Conservation (phyloP, 2,113 vertebrate species). For the Cololabis saira region DNA sequence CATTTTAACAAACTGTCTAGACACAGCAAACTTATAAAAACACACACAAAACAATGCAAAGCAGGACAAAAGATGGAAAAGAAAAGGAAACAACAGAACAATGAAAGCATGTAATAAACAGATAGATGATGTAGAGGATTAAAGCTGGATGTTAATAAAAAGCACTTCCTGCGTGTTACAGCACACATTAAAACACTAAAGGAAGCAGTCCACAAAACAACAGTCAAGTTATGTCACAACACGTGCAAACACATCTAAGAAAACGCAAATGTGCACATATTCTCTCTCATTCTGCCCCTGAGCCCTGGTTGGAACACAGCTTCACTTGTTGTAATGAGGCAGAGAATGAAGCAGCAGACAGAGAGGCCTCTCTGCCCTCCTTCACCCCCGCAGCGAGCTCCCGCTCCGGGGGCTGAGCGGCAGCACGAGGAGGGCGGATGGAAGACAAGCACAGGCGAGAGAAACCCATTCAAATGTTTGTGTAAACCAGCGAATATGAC, state of each 20-base stretch:
- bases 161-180: not conserved
- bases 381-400: constrained; percentile 13
- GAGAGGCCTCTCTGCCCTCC: constrained; percentile 63
- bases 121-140: constrained; percentile 22
- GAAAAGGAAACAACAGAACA: constrained; percentile 45
- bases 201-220: too few relatives aligned
- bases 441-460: too few relatives aligned
- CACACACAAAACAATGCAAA: constrained; percentile 19
- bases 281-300: constrained; percentile 34
- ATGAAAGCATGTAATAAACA: constrained; percentile 12
- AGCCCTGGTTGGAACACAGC: constrained; percentile 59
- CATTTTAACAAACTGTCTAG: not conserved
- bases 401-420: constrained; percentile 40
- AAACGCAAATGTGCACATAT: constrained; percentile 35
- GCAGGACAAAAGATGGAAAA: constrained; percentile 38
- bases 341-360: constrained; percentile 50
- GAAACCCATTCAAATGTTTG: not conserved
- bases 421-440: not conserved
- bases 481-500: not conserved
- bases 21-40: constrained; percentile 23
- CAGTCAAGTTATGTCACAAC: too few relatives aligned
- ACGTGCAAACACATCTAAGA: too few relatives aligned
- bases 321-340: constrained; percentile 58
- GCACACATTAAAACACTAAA: too few relatives aligned
- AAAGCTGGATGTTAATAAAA: constrained; percentile 15